phyloP scores from a whole-genome alignment of 2,113 vertebrate species.

The Phalacrocorax brasilianus region DNA sequence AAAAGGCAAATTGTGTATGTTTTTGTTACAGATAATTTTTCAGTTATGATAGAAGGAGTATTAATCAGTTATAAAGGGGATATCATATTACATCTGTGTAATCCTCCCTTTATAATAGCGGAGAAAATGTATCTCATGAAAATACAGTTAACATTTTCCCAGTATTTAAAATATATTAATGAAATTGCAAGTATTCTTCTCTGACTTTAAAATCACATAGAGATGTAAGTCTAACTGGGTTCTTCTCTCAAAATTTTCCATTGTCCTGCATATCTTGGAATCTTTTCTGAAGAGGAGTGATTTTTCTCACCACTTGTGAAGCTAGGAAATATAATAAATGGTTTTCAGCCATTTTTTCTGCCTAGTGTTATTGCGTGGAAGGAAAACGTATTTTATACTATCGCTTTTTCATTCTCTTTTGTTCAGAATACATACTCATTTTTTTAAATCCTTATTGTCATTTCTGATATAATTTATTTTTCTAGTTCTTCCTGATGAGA shows the following conservation, averaged over 20 bases:
- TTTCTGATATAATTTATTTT: neutral
- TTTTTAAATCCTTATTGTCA: neutral
- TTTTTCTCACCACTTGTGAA: neutral
- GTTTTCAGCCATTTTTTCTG: neutral
- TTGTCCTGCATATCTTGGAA: neutral
- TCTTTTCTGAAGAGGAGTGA: neutral
- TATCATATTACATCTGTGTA: neutral
- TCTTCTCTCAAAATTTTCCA: neutral
- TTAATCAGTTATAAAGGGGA: neutral
- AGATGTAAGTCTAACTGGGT: neutral
- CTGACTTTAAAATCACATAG: neutral
- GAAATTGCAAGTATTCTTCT: neutral
- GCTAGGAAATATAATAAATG: neutral
- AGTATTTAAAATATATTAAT: neutral
- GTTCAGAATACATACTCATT: neutral
- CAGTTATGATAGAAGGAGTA: neutral
- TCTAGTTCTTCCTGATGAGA: neutral
- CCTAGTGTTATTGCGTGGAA: rapidly evolving
- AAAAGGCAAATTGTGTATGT: neutral
- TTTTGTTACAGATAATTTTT: conserved; percentile 8
- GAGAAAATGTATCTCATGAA: neutral
- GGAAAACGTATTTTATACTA: neutral
- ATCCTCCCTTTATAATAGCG: neutral
- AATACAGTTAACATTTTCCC: neutral
- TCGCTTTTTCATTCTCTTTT: neutral